These are phyloP conservation scores for Helicolenus hilgendorfi DNA, from an alignment of 2,797 vertebrate genomes.

Conservation along the genomic window DNA sequence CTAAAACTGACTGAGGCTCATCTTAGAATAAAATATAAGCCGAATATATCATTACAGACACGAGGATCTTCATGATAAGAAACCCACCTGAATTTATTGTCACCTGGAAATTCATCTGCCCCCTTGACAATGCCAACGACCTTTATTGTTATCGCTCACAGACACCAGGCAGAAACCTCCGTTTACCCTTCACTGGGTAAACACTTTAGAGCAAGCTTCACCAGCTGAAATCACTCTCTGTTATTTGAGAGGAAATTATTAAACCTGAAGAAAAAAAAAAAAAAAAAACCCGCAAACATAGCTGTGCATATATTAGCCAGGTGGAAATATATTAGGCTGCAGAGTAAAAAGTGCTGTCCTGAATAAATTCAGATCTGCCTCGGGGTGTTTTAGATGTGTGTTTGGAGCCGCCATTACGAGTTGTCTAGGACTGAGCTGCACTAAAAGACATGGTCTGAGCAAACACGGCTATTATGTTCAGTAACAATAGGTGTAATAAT, in stretches of 20 bases:
- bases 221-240: conserved; percentile 40
- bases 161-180: conserved; percentile 35
- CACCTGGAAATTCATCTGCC: conserved; percentile 18
- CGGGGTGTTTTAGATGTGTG: conserved; percentile 28
- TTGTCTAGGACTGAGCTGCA: conserved; percentile 53
- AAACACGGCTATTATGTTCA: conserved; percentile 17
- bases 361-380: conserved; percentile 43
- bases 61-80: not conserved
- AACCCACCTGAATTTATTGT: conserved; percentile 5
- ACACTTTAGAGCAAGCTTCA: conserved; percentile 42
- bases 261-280: conserved; percentile 1
- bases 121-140: conserved; percentile 31
- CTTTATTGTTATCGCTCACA: conserved; percentile 54
- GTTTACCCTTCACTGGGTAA: conserved; percentile 50
- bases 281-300: conserved; percentile 19
- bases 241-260: conserved; percentile 64
- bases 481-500: conserved; percentile 57
- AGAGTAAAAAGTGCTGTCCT: conserved; percentile 27
- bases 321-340: conserved; percentile 44
- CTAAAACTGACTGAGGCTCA: not conserved
- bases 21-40: not conserved
- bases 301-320: conserved; percentile 38
- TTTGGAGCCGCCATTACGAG: conserved; percentile 26
- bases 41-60: not conserved
- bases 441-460: conserved; percentile 48